Base-by-base conservation (phyloP, 2,113 vertebrate genomes). In the Gallinago jamesoni region DNA sequence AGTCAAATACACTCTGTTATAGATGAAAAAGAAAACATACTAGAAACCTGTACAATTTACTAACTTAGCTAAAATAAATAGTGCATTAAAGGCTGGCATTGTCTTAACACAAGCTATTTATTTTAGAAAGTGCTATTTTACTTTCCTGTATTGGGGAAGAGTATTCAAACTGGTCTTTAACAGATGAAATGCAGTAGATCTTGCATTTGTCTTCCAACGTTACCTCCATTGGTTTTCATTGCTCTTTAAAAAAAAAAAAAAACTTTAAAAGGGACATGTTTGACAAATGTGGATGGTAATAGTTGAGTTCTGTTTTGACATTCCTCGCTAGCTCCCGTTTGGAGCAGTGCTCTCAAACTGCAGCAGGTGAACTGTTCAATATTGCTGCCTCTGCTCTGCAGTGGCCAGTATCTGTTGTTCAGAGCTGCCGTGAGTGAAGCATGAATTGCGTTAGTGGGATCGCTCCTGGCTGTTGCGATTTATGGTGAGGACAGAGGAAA, bases 41-140 rank as follows among this genome's bases (percentile, higher is more conserved):
- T 45, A 45, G 72, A 53, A 67, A 39, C 37, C 27, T 93, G 89
- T 95, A 89, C 48, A 69, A 59, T 87, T 91, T 55, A 50, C 59
- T 83, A 50, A 53, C 50, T 79, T 69, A 70, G 20, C 55, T 70
- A 70, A 96, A 97, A 91, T 86, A 93, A 94, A 89, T 15, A 57
- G 22, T 86, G 55, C 87, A 43, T 91, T 83, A 69, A 96, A 90
- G 72, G 68, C 87, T 94, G 82, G 47, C 52, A 35, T 35, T 93
- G 82, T 92, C 85, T 93, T 80, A 87, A 60, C 55, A 69, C 24
- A 66, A 95, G 70, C 87, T 90, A 0, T 84, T 91, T 89, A 57
- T 85, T 95, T 90, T 66, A 77, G 77, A 45, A 95, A 72, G 41
- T 57, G 62, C 35, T 53, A 1, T 45, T 87, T 67, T 55, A 13